Evolutionary conservation across 2,113 vertebrate species (phyloP).

Genomic region (Morone saxatilis): DNA sequence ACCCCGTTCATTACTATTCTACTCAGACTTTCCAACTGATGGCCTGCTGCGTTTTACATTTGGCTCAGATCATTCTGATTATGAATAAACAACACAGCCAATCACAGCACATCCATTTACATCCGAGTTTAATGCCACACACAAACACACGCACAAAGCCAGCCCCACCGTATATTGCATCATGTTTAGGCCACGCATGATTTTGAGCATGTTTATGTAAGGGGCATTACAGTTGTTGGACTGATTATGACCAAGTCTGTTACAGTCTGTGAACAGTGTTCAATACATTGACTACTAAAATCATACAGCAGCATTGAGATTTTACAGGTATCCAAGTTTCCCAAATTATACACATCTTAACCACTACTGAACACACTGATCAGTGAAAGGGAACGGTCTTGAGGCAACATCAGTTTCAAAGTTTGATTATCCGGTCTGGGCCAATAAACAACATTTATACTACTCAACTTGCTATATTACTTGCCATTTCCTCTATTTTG

Average conservation of each 20-base stretch:
- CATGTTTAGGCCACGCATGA: conserved; percentile 15
- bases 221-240: not conserved
- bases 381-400: not conserved
- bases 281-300: not conserved
- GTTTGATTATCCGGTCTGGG: not conserved
- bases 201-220: conserved; percentile 9
- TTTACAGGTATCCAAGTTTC: not conserved
- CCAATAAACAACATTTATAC: not conserved
- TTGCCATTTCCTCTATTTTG: not conserved
- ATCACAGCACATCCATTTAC: conserved; percentile 60
- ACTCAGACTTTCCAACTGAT: conserved; percentile 54
- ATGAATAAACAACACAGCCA: conserved; percentile 63
- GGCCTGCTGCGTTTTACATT: conserved; percentile 64
- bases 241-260: conserved; percentile 24
- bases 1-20: conserved; percentile 71
- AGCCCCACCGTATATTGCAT: not conserved
- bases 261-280: conserved; percentile 3
- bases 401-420: not conserved
- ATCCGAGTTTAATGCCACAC: conserved; percentile 31
- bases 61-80: conserved; percentile 67
- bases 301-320: not conserved
- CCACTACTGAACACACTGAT: not conserved
- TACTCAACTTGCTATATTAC: not conserved
- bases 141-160: not conserved
- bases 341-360: not conserved